Percentiles rank a stretch among this genome's conserved stretches.
These are phyloP conservation scores for Heliconius himera DNA, from an alignment of 1,140 invertebrate genomes.

Conservation along the genomic window DNA sequence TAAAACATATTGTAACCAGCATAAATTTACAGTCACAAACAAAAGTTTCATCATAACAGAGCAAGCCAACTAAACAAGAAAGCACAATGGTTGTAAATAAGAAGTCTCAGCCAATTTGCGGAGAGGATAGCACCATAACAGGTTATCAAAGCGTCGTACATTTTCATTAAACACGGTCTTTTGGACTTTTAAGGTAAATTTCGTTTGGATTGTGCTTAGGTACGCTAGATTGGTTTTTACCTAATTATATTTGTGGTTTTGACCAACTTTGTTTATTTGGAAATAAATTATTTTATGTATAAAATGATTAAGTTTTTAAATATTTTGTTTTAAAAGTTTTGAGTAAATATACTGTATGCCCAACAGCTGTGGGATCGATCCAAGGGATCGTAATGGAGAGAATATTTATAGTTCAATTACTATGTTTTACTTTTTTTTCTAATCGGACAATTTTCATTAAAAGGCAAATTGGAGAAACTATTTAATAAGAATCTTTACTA, in stretches of 20 bases:
- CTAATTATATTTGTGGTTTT: conserved; percentile 5
- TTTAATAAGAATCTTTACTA: too few species aligned
- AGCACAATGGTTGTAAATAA: conserved; percentile 59
- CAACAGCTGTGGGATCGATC: too few species aligned
- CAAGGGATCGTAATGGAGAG: too few species aligned
- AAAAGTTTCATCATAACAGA: conserved; percentile 23
- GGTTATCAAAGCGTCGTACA: conserved; percentile 76
- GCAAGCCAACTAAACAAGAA: conserved; percentile 38
- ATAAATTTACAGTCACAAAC: conserved; percentile 7
- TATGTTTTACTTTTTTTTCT: too few species aligned
- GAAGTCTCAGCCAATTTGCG: conserved; percentile 63
- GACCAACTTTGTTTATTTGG: background rate
- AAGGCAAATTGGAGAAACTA: too few species aligned
- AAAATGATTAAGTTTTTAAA: too few species aligned
- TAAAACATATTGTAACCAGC: background rate
- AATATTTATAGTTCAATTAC: too few species aligned
- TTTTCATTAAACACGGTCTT: conserved; percentile 67
- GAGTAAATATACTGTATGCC: too few species aligned
- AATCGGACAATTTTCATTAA: too few species aligned
- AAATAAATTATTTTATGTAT: background rate
- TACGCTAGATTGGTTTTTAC: conserved; percentile 14
- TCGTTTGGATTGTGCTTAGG: conserved; percentile 22
- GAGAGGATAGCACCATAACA: conserved; percentile 58
- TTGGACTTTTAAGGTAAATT: conserved; percentile 45
- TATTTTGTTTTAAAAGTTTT: too few species aligned